These are phyloP conservation scores for Synergus itoensis DNA, from an alignment of 2,888 invertebrate genomes.

Conservation along the genomic window DNA sequence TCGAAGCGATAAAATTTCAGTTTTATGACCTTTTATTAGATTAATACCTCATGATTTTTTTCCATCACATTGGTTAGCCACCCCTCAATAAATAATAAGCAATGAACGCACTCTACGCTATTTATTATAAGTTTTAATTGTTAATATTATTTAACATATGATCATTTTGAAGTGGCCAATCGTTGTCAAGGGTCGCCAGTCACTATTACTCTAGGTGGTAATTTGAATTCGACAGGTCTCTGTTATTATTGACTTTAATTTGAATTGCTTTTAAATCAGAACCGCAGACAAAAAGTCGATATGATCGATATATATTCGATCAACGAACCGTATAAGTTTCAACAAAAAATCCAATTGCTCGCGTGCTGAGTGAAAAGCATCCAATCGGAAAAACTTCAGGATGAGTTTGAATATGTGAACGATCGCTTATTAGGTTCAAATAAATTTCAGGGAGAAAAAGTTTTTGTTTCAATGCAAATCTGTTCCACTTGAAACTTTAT, in stretches of 20 bases:
- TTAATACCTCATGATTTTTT: too few species aligned
- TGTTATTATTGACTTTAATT: conserved; percentile 43
- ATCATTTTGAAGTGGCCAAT: too few species aligned
- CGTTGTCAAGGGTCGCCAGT: too few species aligned
- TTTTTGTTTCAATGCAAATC: conserved; percentile 42
- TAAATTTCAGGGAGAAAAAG: conserved; percentile 45
- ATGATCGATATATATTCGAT: conserved; percentile 50
- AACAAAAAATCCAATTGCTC: conserved; percentile 67
- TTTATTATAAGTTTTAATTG: too few species aligned
- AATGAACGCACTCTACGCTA: too few species aligned
- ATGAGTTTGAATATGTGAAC: conserved; percentile 49
- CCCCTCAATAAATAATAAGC: too few species aligned
- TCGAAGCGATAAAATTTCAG: neutral
- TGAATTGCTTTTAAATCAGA: conserved; percentile 48
- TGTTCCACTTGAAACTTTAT: conserved; percentile 50
- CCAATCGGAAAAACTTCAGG: conserved; percentile 52
- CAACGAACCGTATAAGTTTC: conserved; percentile 65
- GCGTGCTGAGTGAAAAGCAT: conserved; percentile 45
- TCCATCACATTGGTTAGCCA: too few species aligned
- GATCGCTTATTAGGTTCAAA: conserved; percentile 49
- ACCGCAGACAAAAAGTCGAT: conserved; percentile 57
- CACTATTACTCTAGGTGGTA: neutral
- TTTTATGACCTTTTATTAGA: neutral
- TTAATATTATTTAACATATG: too few species aligned
- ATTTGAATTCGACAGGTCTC: neutral